Conservation (phyloP, 2,113 vertebrate genomes). For the Phasianus colchicus region DNA sequence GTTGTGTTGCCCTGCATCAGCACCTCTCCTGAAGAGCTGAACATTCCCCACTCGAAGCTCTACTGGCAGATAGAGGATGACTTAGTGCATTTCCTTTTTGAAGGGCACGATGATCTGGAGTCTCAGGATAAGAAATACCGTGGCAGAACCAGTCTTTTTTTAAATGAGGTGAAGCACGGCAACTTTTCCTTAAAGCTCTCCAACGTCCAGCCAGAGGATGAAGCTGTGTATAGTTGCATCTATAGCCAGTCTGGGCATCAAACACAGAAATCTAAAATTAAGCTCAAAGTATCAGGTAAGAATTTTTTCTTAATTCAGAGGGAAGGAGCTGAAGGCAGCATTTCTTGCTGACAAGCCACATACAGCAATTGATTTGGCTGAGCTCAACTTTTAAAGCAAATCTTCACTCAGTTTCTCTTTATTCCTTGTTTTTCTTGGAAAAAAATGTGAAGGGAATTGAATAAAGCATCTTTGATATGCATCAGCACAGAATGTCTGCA, state of each 20-base stretch:
- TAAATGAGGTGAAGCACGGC: conserved; percentile 28
- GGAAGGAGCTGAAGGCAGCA: accelerated
- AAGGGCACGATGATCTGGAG: accelerated
- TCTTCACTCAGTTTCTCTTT: neutral
- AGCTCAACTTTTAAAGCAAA: neutral
- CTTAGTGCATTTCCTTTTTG: conserved; percentile 8
- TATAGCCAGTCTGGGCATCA: neutral
- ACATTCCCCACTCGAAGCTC: neutral
- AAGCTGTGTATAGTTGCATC: conserved; percentile 40
- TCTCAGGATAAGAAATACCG: accelerated
- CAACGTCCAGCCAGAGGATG: neutral
- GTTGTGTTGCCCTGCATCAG: conserved; percentile 44
- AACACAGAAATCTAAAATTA: neutral
- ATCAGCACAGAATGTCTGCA: neutral
- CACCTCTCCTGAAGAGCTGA: neutral
- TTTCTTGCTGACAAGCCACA: neutral
- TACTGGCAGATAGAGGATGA: conserved; percentile 50
- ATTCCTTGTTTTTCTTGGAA: neutral
- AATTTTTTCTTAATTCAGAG: neutral
- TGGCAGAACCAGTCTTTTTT: conserved; percentile 48
- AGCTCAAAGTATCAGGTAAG: conserved; percentile 53
- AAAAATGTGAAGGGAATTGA: neutral
- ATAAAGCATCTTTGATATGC: neutral
- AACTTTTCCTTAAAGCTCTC: conserved; percentile 64
- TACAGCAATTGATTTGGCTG: neutral